A percentile compares a stretch with the other conserved stretches of the same genome.
Conservation (phyloP, 2,888 invertebrate genomes). For the Volucella zonaria region DNA sequence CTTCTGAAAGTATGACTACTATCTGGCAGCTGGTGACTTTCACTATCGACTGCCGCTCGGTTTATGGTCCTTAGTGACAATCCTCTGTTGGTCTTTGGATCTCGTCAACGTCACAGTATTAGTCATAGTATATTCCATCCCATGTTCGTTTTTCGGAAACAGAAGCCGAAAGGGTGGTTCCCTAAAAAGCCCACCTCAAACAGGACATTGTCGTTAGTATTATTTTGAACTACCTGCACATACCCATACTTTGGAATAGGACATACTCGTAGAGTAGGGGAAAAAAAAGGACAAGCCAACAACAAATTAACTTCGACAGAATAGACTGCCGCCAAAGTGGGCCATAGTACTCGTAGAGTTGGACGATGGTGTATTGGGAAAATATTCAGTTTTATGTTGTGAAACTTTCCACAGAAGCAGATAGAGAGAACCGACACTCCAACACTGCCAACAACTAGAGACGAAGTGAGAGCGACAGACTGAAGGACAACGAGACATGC, state of each 20-base stretch:
- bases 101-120: conserved; percentile 20
- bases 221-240: background rate
- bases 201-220: conserved; percentile 38
- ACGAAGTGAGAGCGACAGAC: conserved; percentile 13
- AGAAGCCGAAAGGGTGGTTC: conserved; percentile 34
- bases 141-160: conserved; percentile 24
- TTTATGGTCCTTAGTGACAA: no score
- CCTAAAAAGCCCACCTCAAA: conserved; percentile 41
- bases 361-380: conserved; percentile 41
- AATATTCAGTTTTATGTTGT: conserved; percentile 69
- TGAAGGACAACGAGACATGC: conserved; percentile 27
- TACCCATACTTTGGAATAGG: background rate
- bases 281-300: conserved; percentile 20
- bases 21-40: conserved; percentile 45
- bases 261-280: conserved; percentile 7
- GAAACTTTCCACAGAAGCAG: conserved; percentile 48
- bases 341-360: no score
- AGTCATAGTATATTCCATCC: background rate
- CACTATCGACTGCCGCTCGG: conserved; percentile 18
- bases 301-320: conserved; percentile 40
- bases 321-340: background rate
- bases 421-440: background rate
- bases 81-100: conserved; percentile 9
- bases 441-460: conserved; percentile 7
- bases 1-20: conserved; percentile 9